These are phyloP conservation scores for Rhagoletis pomonella DNA, from an alignment of 1,140 invertebrate species.

Conservation along the genomic window DNA sequence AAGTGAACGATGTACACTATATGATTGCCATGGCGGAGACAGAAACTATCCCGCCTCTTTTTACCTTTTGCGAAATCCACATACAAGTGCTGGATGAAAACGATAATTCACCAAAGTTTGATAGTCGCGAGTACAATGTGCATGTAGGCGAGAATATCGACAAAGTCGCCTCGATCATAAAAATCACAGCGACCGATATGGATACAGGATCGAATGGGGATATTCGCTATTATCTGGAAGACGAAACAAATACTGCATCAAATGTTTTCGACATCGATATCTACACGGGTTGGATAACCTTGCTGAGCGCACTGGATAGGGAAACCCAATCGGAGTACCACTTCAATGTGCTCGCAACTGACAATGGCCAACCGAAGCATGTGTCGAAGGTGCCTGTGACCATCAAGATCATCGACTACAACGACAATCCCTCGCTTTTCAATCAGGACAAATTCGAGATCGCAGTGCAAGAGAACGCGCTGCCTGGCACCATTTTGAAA, in stretches of 20 bases:
- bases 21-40: constrained; percentile 89
- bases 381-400: constrained; percentile 83
- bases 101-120: constrained; percentile 91
- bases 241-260: constrained; percentile 77
- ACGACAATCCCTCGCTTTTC: constrained; percentile 91
- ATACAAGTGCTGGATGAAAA: constrained; percentile 92
- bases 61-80: constrained; percentile 83
- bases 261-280: constrained; percentile 89
- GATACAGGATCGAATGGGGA: constrained; percentile 91
- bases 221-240: constrained; percentile 84
- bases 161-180: constrained; percentile 84
- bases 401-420: constrained; percentile 88
- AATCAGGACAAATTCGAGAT: constrained; percentile 80
- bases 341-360: constrained; percentile 85
- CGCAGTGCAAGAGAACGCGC: constrained; percentile 85
- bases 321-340: constrained; percentile 85
- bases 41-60: constrained; percentile 83
- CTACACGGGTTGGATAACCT: constrained; percentile 90
- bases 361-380: constrained; percentile 88
- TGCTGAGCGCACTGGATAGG: constrained; percentile 84
- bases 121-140: constrained; percentile 86
- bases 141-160: constrained; percentile 88
- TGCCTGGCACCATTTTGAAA: constrained; percentile 85
- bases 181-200: constrained; percentile 77
- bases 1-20: constrained; percentile 82